Evolutionary conservation across 1,140 invertebrate species (phyloP), one percentile per base, ranked within the genome.

Genomic region (Drepana arcuata): DNA sequence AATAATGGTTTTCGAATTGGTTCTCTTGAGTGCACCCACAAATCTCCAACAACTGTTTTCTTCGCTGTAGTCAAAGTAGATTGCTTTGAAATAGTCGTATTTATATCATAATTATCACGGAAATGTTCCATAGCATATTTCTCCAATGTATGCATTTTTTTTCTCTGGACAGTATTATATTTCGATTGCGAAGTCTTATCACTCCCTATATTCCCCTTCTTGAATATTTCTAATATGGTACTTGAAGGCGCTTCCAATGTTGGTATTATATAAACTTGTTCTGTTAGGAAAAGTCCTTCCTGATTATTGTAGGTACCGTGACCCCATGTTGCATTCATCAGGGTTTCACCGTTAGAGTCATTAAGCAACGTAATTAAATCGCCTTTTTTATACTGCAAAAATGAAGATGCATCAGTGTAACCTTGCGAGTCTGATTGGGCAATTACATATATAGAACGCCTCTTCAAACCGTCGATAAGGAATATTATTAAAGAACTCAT

Each of bases 211-310:
- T 83, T 84, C 10, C 85, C 86, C 62, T 86, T 88, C 46, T 87
- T 89, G 45, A 89, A 89, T 7, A 88, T 62, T 41, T 85, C 74
- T 40, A 88, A 50, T 33, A 88, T 75, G 7, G 83, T 63, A 21
- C 53, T 52, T 1, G 91, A 86, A n/a, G 96, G 96, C 68, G 88
- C 87, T 1, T 86, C 88, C 33, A 96, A 84, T 2, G 93, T 92
- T 7, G 96, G 94, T 39, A 98, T 72, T 21, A 98, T 90, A 57
- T 95, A 94, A 7, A 97, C 91, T 69, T 88, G 90, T 59, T 97
- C 94, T 1, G 92, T 90, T 1, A 93, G 92, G 78, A 98, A 96
- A 54, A 95, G 88, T 6, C 95, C 96, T 60, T 87, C 84, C 41
- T 89, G 82, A 3, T 87, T 88, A 41, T 92, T 91, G 34, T 88